These are phyloP conservation scores for Isoperla grammatica DNA, from an alignment of 2,888 invertebrate species.

Conservation along the genomic window DNA sequence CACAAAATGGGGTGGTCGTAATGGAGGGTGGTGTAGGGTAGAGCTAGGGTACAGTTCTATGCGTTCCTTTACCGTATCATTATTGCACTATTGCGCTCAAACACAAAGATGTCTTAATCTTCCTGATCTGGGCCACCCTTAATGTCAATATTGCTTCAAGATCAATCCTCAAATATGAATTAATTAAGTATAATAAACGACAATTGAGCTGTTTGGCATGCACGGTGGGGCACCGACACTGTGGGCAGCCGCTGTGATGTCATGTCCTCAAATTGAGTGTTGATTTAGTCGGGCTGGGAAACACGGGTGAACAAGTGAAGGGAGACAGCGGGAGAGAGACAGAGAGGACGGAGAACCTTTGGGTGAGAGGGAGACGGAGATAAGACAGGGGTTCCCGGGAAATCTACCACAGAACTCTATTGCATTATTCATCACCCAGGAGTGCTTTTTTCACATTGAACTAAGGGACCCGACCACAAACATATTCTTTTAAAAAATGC, in stretches of 20 bases:
- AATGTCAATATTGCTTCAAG: too few species aligned
- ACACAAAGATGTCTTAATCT: too few species aligned
- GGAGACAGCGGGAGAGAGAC: slow-evolving; percentile 1
- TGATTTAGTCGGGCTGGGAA: slow-evolving; percentile 22
- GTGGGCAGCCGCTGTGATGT: slow-evolving; percentile 1
- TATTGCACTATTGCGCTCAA: too few species aligned
- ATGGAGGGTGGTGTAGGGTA: too few species aligned
- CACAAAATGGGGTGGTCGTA: too few species aligned
- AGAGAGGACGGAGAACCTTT: neutral
- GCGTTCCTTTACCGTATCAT: too few species aligned
- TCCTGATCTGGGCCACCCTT: too few species aligned
- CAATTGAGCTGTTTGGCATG: neutral
- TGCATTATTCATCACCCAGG: slow-evolving; percentile 36
- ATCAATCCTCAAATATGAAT: neutral
- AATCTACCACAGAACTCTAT: slow-evolving; percentile 19
- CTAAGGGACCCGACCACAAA: slow-evolving; percentile 17
- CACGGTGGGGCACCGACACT: neutral
- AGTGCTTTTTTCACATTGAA: slow-evolving; percentile 35
- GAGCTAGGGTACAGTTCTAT: too few species aligned
- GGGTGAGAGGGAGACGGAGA: neutral
- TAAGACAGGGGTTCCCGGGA: slow-evolving; percentile 1
- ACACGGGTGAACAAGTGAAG: slow-evolving; percentile 2
- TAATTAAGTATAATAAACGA: neutral
- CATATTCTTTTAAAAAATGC: slow-evolving; percentile 13
- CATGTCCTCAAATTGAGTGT: slow-evolving; percentile 26